A percentile compares a stretch with the other conserved stretches of the same genome.
Conservation (phyloP, 2,888 invertebrate species). For the Nomada ruficornis region DNA sequence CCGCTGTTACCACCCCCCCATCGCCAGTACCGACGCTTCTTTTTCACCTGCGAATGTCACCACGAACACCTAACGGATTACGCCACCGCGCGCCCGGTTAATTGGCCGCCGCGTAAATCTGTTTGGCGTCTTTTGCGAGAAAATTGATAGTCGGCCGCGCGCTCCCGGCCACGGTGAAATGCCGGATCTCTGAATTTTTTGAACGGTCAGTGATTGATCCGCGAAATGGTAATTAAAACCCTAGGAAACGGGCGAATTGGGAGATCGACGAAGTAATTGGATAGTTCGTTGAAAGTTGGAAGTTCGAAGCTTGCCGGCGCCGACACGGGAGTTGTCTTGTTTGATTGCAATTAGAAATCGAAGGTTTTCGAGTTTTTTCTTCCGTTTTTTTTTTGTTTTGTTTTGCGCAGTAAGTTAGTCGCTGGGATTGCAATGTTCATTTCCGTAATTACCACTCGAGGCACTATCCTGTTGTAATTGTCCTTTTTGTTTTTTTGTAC, state of each 20-base stretch:
- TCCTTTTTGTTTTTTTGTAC: not conserved
- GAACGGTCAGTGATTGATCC: constrained; percentile 15
- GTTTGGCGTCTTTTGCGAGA: constrained; percentile 5
- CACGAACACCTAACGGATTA: constrained; percentile 27
- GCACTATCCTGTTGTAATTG: not conserved
- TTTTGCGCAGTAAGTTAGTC: not conserved
- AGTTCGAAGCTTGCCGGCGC: not conserved
- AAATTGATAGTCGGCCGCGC: constrained; percentile 6
- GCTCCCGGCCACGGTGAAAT: not conserved
- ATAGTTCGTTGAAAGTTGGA: not conserved
- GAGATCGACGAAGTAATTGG: not conserved
- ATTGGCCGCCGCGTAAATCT: constrained; percentile 27
- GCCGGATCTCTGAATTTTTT: constrained; percentile 1
- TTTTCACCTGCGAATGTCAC: constrained; percentile 44
- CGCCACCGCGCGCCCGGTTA: constrained; percentile 22
- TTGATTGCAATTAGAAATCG: not conserved
- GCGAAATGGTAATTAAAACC: constrained; percentile 24
- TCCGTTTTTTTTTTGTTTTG: not conserved
- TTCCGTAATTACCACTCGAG: too few relatives aligned
- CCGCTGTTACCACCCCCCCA: not conserved
- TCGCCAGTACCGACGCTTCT: constrained; percentile 12
- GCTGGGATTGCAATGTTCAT: too few relatives aligned
- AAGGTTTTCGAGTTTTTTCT: not conserved
- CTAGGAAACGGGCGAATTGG: not conserved
- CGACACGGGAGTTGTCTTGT: not conserved